Base-by-base conservation (phyloP, 1,140 invertebrate genomes). In the Macrostomum lignano region DNA sequence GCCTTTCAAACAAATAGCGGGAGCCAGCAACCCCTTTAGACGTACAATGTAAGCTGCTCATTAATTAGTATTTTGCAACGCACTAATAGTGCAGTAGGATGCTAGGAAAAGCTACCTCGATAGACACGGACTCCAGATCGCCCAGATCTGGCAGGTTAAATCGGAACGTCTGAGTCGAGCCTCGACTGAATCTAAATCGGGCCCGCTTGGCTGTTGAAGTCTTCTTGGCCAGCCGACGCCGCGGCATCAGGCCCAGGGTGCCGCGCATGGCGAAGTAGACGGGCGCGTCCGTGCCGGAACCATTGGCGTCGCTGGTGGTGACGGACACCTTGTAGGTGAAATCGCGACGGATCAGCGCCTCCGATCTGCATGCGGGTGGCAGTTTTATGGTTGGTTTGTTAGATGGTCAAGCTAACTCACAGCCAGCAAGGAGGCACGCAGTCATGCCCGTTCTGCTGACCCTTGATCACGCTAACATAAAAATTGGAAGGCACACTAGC, bases 271-370 rank as follows among this genome's bases (percentile, higher is more conserved):
- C 41, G n/a, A 54, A 31, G 29, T 41, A 55, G 2, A 53, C 55
- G 44, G 51, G 51, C 14, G 52, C 47, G 42, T 48, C 45, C 15
- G 56, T 59, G 15, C 51, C 48, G 19, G 45, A 42, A 33, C 45
- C 45, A 35, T 48, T 49, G 21, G 45, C 41, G 31, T 50, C 45
- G 14, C 46, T 54, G 5, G 56, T 59, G 9, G 46, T 49, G 1
- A 59, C 44, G 6, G 45, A 44, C 6, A 59, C 43, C 39, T 54
- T 53, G 39, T 58, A 59, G n/a, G n/a, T n/a, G n/a, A n/a, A n/a
- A n/a, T n/a, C n/a, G n/a, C n/a, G n/a, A n/a, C n/a, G n/a, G n/a
- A n/a, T n/a, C n/a, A n/a, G n/a, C n/a, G n/a, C n/a, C n/a, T n/a
- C n/a, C n/a, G n/a, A n/a, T n/a, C n/a, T n/a, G n/a, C n/a, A n/a